Base-by-base conservation (phyloP, 2,888 invertebrate species). In the Scaptodrosophila latifasciaeformis region DNA sequence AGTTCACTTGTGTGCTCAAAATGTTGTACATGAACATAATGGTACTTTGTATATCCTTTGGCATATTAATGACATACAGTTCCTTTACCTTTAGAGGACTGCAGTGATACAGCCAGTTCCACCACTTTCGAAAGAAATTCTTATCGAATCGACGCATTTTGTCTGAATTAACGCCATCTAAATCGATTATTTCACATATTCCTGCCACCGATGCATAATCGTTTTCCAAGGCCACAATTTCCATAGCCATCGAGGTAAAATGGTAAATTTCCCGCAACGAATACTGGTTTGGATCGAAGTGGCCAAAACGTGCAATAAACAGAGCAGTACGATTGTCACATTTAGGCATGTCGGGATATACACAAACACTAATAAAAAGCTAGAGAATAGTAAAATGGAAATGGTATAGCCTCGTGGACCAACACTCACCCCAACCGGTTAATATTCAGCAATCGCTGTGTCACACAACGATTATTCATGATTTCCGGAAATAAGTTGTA, bases 181-280 rank as follows among this genome's bases (percentile, higher is more conserved):
- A 24, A 31, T 83, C 83, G 1, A 84, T 62, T 1, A 83, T 72
- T 48, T 82, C 72, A 44, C 79, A 79, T 1, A 82, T 57, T 0
- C 83, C 83, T 2, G 78, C 82, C 27, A 83, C 68, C 1, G 76
- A 70, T 2, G 84, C 81, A 31, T 82, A 64, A 42, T 83, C 83
- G 31, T 78, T 84, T 62, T 83, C 81, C 54, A 83, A 52, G 0
- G 83, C 77, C 6, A 82, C 65, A 17, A 83, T 57, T 49, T 83
- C 83, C 64, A 82, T 76, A 50, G 74, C 63, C 82, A 83, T 83
- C 12, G 79, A 68, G 2, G 66, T 64, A 19, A 77, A 82, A 5
- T 81, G 78, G 7, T 83, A 70, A 3, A 83, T 47, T 44, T 83
- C 84, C 0, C 72, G 74, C 46, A 82, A 54, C 48, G 62, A 74